Evolutionary conservation across 1,140 invertebrate species (phyloP), one percentile per base, ranked within the genome.

Genomic region (Neuroterus valhalla): DNA sequence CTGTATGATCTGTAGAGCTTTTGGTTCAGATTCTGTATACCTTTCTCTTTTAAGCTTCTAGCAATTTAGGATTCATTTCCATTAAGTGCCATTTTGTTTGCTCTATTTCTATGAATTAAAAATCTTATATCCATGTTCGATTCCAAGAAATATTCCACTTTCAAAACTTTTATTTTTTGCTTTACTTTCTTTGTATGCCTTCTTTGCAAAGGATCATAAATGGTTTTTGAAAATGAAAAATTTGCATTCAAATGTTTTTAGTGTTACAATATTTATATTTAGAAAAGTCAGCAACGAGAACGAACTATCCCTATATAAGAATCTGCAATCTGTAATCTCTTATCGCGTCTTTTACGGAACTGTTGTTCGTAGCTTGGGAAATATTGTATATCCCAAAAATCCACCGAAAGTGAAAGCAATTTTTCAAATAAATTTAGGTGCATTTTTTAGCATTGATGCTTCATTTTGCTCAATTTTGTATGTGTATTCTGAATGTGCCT

Each of bases 1-100:
- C 68, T 77, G 71, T 80, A 76, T 75, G 74, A 81, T 75, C 71
- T 73, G 43, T 78, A 77, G 68, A 72, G 76, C 75, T 77, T 77
- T 68, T 72, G 44, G 50, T 73, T 75, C 67, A 68, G 69, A 75
- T 68, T 74, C 50, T 80, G 15, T 66, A 71, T 74, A 52, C 66
- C 48, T 68, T 75, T 55, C 26, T 15, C 43, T 43, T 71, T 50
- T 1, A 38, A 38, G 31, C 31, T 38, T 38, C 4, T 38, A 38
- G 1, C 4, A 5, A 38, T 38, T 38, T 38, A 38, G 10, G 31
- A 38, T 10, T 38, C 31, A 1, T 38, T 38, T 38, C 10, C 10
- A 38, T 5, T 8, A 38, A 38, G 10, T 38, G 1, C n/a, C n/a
- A 38, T 8, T 38, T 38, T 38, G 6, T 38, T 10, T 38, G 31